A percentile compares a stretch with the other conserved stretches of the same genome.
These are phyloP conservation scores for Hydrophis major DNA, from an alignment of 2,797 vertebrate genomes.

Conservation along the genomic window DNA sequence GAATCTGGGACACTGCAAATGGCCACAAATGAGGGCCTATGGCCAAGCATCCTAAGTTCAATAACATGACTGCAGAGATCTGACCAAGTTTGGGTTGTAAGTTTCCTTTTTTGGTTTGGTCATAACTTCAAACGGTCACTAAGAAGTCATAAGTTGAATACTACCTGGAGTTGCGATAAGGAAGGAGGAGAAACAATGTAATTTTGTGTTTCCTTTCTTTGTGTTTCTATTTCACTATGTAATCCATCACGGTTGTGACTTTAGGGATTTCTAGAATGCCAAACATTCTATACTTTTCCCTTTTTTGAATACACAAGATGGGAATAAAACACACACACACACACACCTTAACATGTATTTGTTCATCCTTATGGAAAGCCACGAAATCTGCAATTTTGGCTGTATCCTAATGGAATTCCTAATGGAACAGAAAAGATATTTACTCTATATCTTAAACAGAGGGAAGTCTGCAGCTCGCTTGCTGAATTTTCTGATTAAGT, in stretches of 20 bases:
- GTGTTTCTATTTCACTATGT: not conserved
- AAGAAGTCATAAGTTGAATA: not conserved
- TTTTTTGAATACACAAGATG: not conserved
- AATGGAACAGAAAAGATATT: slow-evolving; percentile 3
- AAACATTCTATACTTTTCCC: not conserved
- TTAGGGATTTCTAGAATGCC: not conserved
- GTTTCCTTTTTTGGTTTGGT: not conserved
- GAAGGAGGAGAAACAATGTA: not conserved
- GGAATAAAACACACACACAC: not conserved
- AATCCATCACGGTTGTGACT: not conserved
- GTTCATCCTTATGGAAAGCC: not conserved
- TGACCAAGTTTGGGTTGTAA: not conserved
- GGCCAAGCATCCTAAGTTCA: not conserved
- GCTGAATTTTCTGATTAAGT: slow-evolving; percentile 43
- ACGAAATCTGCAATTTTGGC: slow-evolving; percentile 4
- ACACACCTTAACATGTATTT: not conserved
- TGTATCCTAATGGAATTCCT: slow-evolving; percentile 5
- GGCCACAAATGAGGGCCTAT: not conserved
- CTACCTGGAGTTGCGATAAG: not conserved
- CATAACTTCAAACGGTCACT: not conserved
- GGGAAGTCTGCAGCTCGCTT: slow-evolving; percentile 14
- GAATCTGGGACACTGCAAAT: not conserved
- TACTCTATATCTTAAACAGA: slow-evolving; percentile 17
- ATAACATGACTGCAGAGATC: not conserved
- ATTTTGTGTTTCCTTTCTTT: not conserved